phyloP scores from a whole-genome alignment of 2,888 invertebrate genomes.

The Phengaris arion region DNA sequence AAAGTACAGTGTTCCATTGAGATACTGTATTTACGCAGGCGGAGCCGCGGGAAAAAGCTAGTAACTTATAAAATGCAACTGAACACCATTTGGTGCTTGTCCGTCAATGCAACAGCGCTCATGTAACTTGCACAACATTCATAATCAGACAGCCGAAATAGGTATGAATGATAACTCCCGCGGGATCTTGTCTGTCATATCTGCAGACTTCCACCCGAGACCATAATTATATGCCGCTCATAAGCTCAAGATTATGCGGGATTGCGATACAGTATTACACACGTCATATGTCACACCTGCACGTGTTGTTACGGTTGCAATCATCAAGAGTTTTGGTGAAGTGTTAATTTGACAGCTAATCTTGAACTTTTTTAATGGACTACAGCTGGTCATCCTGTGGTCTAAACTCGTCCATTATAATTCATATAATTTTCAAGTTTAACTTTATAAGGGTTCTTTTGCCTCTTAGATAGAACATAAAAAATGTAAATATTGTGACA shows the following conservation, averaged over 20 bases:
- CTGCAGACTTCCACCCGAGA: constrained; percentile 38
- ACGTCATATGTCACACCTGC: constrained; percentile 22
- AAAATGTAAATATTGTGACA: too few relatives aligned
- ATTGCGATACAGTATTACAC: constrained; percentile 18
- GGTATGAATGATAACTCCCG: constrained; percentile 37
- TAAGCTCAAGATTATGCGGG: constrained; percentile 36
- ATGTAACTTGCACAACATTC: constrained; percentile 34
- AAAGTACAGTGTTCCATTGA: too few relatives aligned
- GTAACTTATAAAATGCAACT: not conserved
- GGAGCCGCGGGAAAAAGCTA: too few relatives aligned
- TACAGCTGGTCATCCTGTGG: too few relatives aligned
- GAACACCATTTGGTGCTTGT: not conserved
- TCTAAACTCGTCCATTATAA: too few relatives aligned
- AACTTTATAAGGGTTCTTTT: too few relatives aligned
- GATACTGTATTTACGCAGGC: too few relatives aligned
- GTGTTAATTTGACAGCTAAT: not conserved
- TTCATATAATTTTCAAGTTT: too few relatives aligned
- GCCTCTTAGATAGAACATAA: too few relatives aligned
- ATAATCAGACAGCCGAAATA: constrained; percentile 38
- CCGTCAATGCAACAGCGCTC: constrained; percentile 13
- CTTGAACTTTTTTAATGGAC: not conserved
- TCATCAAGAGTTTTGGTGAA: not conserved
- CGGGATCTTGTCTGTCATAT: constrained; percentile 40
- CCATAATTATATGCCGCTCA: constrained; percentile 39
- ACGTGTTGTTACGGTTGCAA: not conserved